Evolutionary conservation across 2,113 vertebrate species (phyloP).

Genomic region (Elgaria multicarinata): DNA sequence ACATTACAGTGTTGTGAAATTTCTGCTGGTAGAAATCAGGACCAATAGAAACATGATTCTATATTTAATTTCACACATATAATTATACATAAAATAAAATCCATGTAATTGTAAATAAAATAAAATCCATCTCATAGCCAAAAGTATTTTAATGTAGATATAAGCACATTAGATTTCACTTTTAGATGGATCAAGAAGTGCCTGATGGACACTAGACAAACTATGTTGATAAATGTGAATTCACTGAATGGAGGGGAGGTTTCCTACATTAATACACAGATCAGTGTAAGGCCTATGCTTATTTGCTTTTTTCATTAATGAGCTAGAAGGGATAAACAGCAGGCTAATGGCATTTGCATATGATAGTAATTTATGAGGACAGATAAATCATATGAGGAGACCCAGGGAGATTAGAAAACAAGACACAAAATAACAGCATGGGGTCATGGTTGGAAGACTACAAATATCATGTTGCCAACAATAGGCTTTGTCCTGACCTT

Average conservation of each 20-base stretch:
- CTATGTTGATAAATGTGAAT: neutral
- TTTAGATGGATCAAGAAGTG: neutral
- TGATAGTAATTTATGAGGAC: conserved; percentile 34
- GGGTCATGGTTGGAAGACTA: conserved; percentile 20
- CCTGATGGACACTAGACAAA: neutral
- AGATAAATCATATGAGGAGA: conserved; percentile 31
- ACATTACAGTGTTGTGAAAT: neutral
- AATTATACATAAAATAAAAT: neutral
- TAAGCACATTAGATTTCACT: neutral
- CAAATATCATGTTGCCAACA: conserved; percentile 33
- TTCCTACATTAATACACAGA: conserved; percentile 3
- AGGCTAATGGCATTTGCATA: conserved; percentile 37
- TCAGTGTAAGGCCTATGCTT: neutral
- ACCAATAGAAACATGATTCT: neutral
- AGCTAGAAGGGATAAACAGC: conserved; percentile 31
- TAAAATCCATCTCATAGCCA: neutral
- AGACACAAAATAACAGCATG: conserved; percentile 37
- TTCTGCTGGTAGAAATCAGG: neutral
- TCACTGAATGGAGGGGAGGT: neutral
- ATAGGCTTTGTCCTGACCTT: conserved; percentile 27
- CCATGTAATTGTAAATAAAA: neutral
- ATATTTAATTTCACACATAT: neutral
- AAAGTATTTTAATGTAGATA: neutral
- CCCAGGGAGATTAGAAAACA: conserved; percentile 32
- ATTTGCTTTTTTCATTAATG: conserved; percentile 33